phyloP scores from a whole-genome alignment of 2,797 vertebrate genomes.

The Anguilla pacifica region DNA sequence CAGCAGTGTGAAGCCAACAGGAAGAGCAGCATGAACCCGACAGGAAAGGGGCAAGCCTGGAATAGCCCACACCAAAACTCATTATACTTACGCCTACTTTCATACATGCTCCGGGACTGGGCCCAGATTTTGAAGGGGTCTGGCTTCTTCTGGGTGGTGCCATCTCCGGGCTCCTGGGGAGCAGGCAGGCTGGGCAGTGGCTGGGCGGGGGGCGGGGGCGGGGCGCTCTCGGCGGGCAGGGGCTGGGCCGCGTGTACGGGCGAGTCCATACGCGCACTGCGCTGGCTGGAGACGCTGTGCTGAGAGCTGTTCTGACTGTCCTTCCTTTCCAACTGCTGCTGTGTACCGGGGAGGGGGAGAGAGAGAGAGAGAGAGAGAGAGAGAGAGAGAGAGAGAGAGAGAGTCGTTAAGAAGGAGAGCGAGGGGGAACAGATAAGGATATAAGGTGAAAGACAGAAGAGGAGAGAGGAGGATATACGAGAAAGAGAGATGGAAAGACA shows the following conservation, averaged over 20 bases:
- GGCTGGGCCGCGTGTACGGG: conserved; percentile 81
- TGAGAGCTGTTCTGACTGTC: conserved; percentile 98
- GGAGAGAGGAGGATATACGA: not conserved
- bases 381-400: conserved; percentile 25
- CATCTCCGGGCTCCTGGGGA: conserved; percentile 77
- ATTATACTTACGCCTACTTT: conserved; percentile 98
- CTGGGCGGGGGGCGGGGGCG: conserved; percentile 73
- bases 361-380: conserved; percentile 38
- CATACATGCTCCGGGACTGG: conserved; percentile 99
- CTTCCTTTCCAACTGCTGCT: conserved; percentile 96
- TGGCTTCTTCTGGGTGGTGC: conserved; percentile 91
- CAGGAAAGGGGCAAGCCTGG: not conserved
- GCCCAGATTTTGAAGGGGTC: conserved; percentile 99
- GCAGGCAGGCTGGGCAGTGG: conserved; percentile 71
- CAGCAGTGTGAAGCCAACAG: not conserved
- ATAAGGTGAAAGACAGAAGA: not conserved
- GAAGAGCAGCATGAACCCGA: not conserved
- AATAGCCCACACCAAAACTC: conserved; percentile 65
- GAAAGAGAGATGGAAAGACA: not conserved
- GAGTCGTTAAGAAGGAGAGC: not conserved
- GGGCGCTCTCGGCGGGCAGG: conserved; percentile 72
- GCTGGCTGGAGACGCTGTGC: conserved; percentile 93
- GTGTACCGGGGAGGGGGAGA: conserved; percentile 38
- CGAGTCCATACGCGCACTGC: conserved; percentile 88
- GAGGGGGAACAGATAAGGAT: not conserved